Base-by-base conservation (phyloP, 2,888 invertebrate genomes). In the Thalpophila matura region DNA sequence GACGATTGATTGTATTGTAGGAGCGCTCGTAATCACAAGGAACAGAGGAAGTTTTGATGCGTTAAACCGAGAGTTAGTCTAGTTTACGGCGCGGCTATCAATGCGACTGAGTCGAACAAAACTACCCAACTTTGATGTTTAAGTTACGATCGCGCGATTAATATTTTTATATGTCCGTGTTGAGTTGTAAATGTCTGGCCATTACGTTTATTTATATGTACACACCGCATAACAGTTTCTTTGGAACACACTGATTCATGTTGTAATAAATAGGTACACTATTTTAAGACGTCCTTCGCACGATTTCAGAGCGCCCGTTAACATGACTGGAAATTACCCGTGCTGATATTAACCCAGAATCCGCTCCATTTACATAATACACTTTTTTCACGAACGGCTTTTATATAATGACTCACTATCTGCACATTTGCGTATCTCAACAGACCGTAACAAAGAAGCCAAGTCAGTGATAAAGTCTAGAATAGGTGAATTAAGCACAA, bases 201-300 rank as follows among this genome's bases (percentile, higher is more conserved):
- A 80, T 80, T 80, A 65, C 60, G 65, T 74, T 80, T 83, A 85
- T 86, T 83, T 83, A 83, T 80, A 78, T 77, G 61, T 82, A 68
- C 51, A 64, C 70, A 74, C 78, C 62, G 59, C 81, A 77, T 70
- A 84, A 82, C 75, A 72, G 79, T 82, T 85, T 84, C 85, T 85
- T 82, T 77, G 80, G 81, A 86, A 85, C 84, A 83, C 80, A 77
- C 81, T 91, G 89, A 90, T 82, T 94, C 92, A 93, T 83, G 74
- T 79, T 72, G 85, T 80, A 87, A 88, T 90, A 90, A 91, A 92
- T 91, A 92, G 89, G 82, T 83, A 66, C 76, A 85, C 89, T 94
- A 94, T 94, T 93, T 92, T 87, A 84, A 89, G 91, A 88, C 87
- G 94, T 89, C 94, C 94, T 94, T 94, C 92, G 83, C 91, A 91